Base-by-base conservation (phyloP, 1,140 invertebrate genomes). In the Pomphorhynchus laevis region DNA sequence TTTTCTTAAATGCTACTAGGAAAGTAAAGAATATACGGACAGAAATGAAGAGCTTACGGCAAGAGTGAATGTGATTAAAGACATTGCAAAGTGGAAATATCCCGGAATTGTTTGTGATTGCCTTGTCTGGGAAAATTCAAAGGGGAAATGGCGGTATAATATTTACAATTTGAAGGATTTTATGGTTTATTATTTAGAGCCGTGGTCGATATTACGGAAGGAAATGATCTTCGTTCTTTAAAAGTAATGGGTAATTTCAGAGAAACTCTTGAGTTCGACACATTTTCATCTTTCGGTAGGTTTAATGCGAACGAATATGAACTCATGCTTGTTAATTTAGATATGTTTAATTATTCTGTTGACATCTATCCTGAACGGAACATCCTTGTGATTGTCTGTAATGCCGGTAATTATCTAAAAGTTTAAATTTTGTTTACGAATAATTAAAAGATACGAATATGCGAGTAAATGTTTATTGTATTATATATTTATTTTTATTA, bases 281-380 rank as follows among this genome's bases (percentile, higher is more conserved):
- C 69, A 38, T 57, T 89, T 0, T 70, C 71, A 20, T 53, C 65
- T 11, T 51, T 64, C 37, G 56, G 53, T 53, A 45, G 24, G 25
- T 34, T 17, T 32, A 1, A 18, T 38, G 17, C 4, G 8, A 40
- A 16, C 12, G 5, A 6, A 25, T 6, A 25, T 25, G 5, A 5
- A 25, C 5, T 29, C 14, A 29, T n/a, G 8, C 32, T 43, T 27
- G 34, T 39, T 32, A 29, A 48, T 53, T 37, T 45, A 56, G 60
- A 89, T 57, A 69, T 72, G 51, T 60, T 89, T 48, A 86, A 75
- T 39, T 68, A 79, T 54, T 71, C 70, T 45, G 69, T 93, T 14
- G 91, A 91, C 57, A 70, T 95, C 29, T 69, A 89, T 50, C 70
- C 84, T 49, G 67, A 77, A 34, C 84, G 84, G 39, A 71, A 86